Base-by-base conservation (phyloP, 2,888 invertebrate species). In the Vanessa cardui region DNA sequence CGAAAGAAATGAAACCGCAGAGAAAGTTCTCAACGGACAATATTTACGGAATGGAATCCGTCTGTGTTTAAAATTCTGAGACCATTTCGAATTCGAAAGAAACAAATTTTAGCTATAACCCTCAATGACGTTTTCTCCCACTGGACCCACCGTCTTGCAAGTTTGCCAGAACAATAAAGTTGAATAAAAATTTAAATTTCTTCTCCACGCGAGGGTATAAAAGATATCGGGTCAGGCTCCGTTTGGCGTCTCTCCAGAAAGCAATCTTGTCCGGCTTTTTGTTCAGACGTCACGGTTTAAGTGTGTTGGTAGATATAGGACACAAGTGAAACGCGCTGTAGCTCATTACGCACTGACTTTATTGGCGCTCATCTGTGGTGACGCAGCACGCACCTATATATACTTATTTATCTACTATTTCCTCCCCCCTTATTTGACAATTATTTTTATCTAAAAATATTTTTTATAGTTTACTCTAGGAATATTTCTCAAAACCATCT, bases 171-270 rank as follows among this genome's bases (percentile, higher is more conserved):
- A 72, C 72, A 70, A 73, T 73, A 70, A 69, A 69, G 66, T 69
- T 50, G 59, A 63, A 69, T 72, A 70, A 73, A 73, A 73, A 64
- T 72, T 68, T 72, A 64, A 66, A 72, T 68, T 70, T 72, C 58
- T 69, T 66, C 46, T 54, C 62, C 33, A 26, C 56, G 58, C 21
- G 21, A 26, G 44, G 49, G 58, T 64, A 49, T 64, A 44, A 64
- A 84, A 85, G 81, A 84, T 87, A 88, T 82, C 84, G 78, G 88
- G 83, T 85, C 85, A 81, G 74, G 78, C 80, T 79, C 80, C 83
- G 80, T 83, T 88, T 89, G 89, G 89, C 86, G 52, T 66, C 39
- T 70, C 71, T 82, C 89, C 89, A 89, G 81, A 71, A 78, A 73
- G 78, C 87, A 87, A 87, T 86, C 85, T 87, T 85, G 82, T 81